Conservation (phyloP, 2,888 invertebrate species). For the Rotaria macrura region DNA sequence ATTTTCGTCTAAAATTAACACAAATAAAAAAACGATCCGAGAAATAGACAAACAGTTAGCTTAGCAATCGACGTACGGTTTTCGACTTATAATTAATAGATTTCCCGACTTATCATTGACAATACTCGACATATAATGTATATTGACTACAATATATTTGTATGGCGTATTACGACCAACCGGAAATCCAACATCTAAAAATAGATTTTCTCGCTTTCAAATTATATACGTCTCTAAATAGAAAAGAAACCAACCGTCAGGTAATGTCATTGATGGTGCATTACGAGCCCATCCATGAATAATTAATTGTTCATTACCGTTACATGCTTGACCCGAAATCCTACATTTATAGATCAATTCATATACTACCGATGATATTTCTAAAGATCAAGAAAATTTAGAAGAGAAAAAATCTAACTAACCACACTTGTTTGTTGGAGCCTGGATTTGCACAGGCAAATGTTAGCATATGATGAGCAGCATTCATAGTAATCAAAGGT, state of each 20-base stretch:
- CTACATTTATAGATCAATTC: not conserved
- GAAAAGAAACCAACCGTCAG: not conserved
- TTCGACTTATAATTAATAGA: conserved; percentile 65
- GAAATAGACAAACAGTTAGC: conserved; percentile 23
- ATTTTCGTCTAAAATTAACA: conserved; percentile 26
- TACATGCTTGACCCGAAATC: conserved; percentile 6
- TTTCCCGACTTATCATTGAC: conserved; percentile 69
- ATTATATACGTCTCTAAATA: not conserved
- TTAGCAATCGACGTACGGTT: conserved; percentile 55
- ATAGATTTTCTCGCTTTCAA: not conserved
- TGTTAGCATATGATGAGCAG: conserved; percentile 32
- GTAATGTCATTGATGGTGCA: conserved; percentile 27
- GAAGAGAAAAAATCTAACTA: no score
- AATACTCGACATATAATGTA: conserved; percentile 59
- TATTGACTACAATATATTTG: conserved; percentile 80
- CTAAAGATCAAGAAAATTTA: not conserved
- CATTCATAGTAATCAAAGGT: conserved; percentile 26
- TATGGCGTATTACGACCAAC: conserved; percentile 72
- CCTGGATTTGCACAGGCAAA: conserved; percentile 30
- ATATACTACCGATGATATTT: not conserved
- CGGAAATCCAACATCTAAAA: conserved; percentile 67
- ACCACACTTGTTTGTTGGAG: conserved; percentile 11
- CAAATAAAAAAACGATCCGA: not conserved
- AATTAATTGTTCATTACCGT: conserved; percentile 21
- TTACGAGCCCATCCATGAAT: conserved; percentile 33